Percentiles rank a stretch among this genome's conserved stretches.
These are phyloP conservation scores for Oikopleura dioica DNA, from an alignment of 23 tunicate species.

Conservation along the genomic window DNA sequence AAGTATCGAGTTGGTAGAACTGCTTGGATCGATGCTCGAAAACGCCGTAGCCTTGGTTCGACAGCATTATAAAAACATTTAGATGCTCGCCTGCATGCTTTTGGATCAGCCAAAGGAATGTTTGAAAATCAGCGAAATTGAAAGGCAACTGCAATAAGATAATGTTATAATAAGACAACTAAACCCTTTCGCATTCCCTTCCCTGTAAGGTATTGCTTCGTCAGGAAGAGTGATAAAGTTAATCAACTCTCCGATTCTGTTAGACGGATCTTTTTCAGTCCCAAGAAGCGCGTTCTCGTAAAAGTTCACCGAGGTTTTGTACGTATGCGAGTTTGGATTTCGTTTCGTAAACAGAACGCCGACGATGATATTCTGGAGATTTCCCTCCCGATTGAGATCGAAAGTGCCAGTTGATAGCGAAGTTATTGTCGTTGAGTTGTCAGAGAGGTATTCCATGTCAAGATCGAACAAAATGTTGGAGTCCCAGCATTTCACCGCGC, in stretches of 20 bases:
- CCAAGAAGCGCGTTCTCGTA: not conserved
- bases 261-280: not conserved
- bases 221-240: not conserved
- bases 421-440: not conserved
- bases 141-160: too few species aligned
- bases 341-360: not conserved
- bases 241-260: not conserved
- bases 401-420: constrained; percentile 1
- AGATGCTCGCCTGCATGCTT: not conserved
- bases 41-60: not conserved
- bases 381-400: not conserved
- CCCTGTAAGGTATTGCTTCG: too few species aligned
- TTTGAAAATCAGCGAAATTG: not conserved
- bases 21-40: not conserved
- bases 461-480: not conserved
- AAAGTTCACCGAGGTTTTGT: not conserved
- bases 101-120: not conserved
- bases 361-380: not conserved
- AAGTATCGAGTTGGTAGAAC: not conserved
- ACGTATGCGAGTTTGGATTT: not conserved
- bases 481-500: constrained; percentile 4
- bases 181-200: too few species aligned
- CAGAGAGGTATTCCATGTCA: constrained; percentile 2
- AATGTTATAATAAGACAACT: too few species aligned
- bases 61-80: constrained; percentile 3